These are phyloP conservation scores for Cepphus grylle DNA, from an alignment of 2,113 vertebrate genomes.

Conservation along the genomic window DNA sequence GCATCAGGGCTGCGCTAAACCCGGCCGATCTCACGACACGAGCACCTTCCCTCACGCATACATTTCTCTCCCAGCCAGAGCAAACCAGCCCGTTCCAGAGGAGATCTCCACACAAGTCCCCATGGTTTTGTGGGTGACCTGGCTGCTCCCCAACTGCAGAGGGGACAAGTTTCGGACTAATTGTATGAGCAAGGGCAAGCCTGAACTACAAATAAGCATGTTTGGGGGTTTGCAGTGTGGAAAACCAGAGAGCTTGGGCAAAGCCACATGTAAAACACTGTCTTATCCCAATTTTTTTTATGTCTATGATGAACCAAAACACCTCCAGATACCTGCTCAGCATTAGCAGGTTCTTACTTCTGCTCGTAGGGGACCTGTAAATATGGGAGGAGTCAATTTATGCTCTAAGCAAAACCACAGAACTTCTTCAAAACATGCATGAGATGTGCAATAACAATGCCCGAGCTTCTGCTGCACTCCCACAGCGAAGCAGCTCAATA, in stretches of 20 bases:
- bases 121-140: rapidly evolving
- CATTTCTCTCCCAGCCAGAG: not conserved
- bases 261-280: not conserved
- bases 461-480: not conserved
- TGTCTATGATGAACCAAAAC: not conserved
- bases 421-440: not conserved
- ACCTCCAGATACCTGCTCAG: not conserved
- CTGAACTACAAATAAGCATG: not conserved
- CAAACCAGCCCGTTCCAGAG: not conserved
- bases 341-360: not conserved
- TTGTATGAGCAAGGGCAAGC: not conserved
- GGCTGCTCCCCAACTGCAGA: not conserved
- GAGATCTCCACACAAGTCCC: not conserved
- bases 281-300: too few species aligned
- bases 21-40: not conserved
- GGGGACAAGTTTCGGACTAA: not conserved
- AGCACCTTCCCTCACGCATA: not conserved
- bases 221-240: not conserved
- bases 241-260: not conserved
- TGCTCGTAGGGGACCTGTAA: not conserved
- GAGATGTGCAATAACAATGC: not conserved
- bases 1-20: not conserved
- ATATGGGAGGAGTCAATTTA: not conserved
- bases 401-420: not conserved
- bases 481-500: not conserved